phyloP scores from a whole-genome alignment of 2,113 vertebrate genomes.

The Dasypus novemcinctus region DNA sequence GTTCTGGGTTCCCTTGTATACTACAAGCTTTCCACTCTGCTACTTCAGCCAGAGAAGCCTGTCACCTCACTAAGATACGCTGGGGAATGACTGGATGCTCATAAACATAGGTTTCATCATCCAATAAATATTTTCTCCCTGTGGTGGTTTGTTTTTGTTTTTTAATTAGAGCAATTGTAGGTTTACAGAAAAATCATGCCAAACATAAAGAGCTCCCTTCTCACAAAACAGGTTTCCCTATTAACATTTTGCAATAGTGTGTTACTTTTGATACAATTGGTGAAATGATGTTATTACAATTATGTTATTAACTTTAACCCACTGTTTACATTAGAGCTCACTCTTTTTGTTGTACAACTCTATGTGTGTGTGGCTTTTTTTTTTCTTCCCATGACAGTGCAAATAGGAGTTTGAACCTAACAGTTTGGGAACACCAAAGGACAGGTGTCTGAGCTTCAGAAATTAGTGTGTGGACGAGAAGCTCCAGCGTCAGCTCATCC shows the following conservation, averaged over 20 bases:
- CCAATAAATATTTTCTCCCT: background rate
- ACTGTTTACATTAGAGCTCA: too few relatives aligned
- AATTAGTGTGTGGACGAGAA: fast-evolving
- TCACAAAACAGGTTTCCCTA: too few relatives aligned
- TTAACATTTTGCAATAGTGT: too few relatives aligned
- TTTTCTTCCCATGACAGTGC: background rate
- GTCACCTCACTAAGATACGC: fast-evolving
- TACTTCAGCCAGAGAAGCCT: background rate
- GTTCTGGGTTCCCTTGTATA: background rate
- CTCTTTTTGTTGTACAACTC: too few relatives aligned
- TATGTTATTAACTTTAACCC: too few relatives aligned
- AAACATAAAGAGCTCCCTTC: too few relatives aligned
- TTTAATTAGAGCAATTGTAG: too few relatives aligned
- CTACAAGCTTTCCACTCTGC: background rate
- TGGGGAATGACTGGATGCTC: background rate
- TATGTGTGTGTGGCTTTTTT: too few relatives aligned
- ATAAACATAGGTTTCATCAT: background rate
- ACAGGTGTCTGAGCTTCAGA: background rate
- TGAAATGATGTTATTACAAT: too few relatives aligned
- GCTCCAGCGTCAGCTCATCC: fast-evolving
- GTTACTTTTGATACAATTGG: too few relatives aligned
- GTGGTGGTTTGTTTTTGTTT: background rate
- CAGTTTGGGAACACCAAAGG: background rate
- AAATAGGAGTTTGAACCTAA: background rate
- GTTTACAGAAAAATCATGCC: background rate